Evolutionary conservation across 2,888 invertebrate species (phyloP), one percentile per base, ranked within the genome.

Genomic region (Phasia obesa): DNA sequence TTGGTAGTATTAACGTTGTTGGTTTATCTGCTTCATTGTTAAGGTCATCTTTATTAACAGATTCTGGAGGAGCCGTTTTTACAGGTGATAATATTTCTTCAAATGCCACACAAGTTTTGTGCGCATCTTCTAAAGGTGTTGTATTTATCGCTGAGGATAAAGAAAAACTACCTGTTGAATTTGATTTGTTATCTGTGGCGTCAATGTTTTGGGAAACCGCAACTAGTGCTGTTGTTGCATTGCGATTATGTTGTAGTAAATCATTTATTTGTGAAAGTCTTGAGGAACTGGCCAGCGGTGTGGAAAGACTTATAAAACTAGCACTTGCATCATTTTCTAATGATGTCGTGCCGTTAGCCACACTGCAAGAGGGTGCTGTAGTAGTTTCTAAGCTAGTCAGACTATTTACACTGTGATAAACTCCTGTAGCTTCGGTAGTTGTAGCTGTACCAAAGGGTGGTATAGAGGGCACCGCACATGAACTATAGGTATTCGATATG

Each of bases 181-280:
- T 31, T n/a, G 42, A 38, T 35, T 35, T 49, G 15, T 75, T 23
- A 23, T 60, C 55, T n/a, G 47, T 62, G 15, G 53, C 23, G 35
- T 57, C 69, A 6, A 78, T 57, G 9, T 75, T 75, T 69, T 88
- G 86, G 9, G 89, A 86, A 57, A 90, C 88, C 21, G 89, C 90
- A 27, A 90, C 88, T 64, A 89, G 77, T 4, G 90, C 88, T 44
- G 88, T 86, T n/a, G 89, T 88, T 19, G 90, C 88, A 85, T 87
- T 91, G 2, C 91, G 90, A 88, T 89, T 91, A 78, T 89, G 90
- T 79, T 90, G 90, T 65, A 91, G 78, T 73, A 91, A 86, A 87
- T 91, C 89, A 82, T 91, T 90, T 35, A 91, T 90, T 84, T 89
- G 90, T n/a, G 90, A 89, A 19, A 91, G 84, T 57, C 90, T 88